Evolutionary conservation across 2,888 invertebrate genomes (phyloP), one percentile per base, ranked within the genome.

Genomic region (Philopedon plagiatum): DNA sequence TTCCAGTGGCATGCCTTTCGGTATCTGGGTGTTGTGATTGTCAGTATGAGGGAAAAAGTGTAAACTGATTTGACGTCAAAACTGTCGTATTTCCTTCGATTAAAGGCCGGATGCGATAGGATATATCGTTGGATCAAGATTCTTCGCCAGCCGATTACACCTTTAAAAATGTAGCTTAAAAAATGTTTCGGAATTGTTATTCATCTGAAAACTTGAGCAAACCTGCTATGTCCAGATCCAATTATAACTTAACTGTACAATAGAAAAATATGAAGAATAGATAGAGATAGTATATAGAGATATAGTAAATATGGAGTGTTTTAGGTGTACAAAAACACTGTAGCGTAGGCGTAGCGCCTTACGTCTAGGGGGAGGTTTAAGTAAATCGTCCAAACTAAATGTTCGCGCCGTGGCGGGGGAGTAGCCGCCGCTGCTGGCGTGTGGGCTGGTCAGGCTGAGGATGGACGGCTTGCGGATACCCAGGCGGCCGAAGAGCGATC

Each of bases 391-490:
- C 90, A 93, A 91, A 90, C 93, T 93, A 90, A 93, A 93, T 86
- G 94, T 93, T 88, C 93, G 90, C 86, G 91, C 91, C 86, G 92
- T 90, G 86, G 90, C 90, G 80, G 87, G 87, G 79, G 86, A 81
- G 78, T 84, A 83, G 78, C 84, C 84, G 19, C 68, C 61, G 41
- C 63, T 29, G 21, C 71, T 46, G 21, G 66, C 61, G 86, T 86
- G 85, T 88, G 89, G 88, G 87, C 91, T 89, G 90, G 92, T 91
- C 87, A 93, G 91, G 88, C 93, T 93, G 87, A 93, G 89, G 88
- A 93, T 91, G 86, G 93, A 94, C 87, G 93, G 93, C 91, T 94
- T 94, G 89, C 94, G 92, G 88, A 94, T 93, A 90, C 93, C 93
- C 88, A 94, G 90, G 88, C 93, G 91, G 87, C 92, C 92, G 86